Base-by-base conservation (phyloP, 2,888 invertebrate species). In the Brachyopa scutellaris region DNA sequence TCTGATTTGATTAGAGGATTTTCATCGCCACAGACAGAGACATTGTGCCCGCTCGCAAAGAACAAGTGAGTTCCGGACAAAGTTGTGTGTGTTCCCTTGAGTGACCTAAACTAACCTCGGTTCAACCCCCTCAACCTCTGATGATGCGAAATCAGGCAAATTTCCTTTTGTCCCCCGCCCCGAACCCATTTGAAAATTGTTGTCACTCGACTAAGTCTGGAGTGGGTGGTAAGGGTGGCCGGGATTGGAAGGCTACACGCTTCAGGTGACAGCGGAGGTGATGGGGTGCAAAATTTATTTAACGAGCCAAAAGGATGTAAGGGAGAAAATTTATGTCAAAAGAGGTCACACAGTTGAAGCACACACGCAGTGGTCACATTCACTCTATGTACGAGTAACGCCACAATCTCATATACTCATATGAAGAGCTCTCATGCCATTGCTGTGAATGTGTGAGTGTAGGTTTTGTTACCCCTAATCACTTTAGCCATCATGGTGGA, bases 281-380 rank as follows among this genome's bases (percentile, higher is more conserved):
- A 76, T 78, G 83, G 78, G 78, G 72, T 72, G 72, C 72, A 67
- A 83, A 83, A 83, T 83, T 83, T 83, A 83, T 83, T 83, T 83
- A 83, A 83, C 83, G 83, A 83, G 78, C 78, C 83, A 83, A 83
- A 83, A 83, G 83, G 83, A 83, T 83, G 83, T 83, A 62, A 78
- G 49, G 67, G 77, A 73, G 78, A 78, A 73, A 83, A 83, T 83
- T 83, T 83, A 83, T 83, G 83, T 72, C 66, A 38, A 83, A 78
- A 78, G 78, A 78, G 83, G 77, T 78, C 77, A 73, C 78, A 73
- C 80, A 74, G 80, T 74, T 80, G 62, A 74, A 36, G 62, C 67
- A 74, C 36, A 74, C 47, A 74, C 36, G 69, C 47, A 77, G 66
- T 78, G 83, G 83, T 78, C 83, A 83, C 73, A 78, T 83, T 38